Base-by-base conservation (phyloP, 1,140 invertebrate genomes). In the Trypoxylus dichotomus region DNA sequence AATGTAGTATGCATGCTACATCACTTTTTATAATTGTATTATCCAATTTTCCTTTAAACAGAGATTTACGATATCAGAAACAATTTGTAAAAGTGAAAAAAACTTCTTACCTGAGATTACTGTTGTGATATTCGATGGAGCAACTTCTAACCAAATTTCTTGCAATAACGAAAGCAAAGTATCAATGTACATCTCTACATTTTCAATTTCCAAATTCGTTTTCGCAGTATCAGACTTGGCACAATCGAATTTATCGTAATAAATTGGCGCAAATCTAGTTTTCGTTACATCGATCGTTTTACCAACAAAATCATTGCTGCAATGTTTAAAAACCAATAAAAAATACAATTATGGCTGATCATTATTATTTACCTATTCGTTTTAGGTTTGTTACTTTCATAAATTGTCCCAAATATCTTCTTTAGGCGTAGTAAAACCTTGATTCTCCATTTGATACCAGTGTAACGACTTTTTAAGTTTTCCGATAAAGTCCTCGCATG, bases 111-210 rank as follows among this genome's bases (percentile, higher is more conserved):
- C 82, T 15, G 24, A n/a, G 41, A 24, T 68, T n/a, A 71, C 83
- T 82, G 72, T 83, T 80, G 2, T 68, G 5, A 27, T 82, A 79
- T 76, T 86, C 5, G 32, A 87, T 0, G 92, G 90, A 25, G 88
- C 85, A 21, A 92, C 91, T 88, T 94, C 93, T 24, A 93, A 80
- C 93, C 93, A 94, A 76, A 90, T 92, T 83, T 93, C 93, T 84
- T 91, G 90, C 25, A 94, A 88, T 19, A 94, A 84, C n/a, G 92
- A 91, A 83, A 93, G 86, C 13, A 94, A 85, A 63, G 89, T 88
- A 78, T 90, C 86, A 19, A 92, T 85, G 83, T 93, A 91, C 54
- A 86, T 87, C 29, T 85, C 85, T 68, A 89, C 37, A 41, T 68
- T 25, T 24, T 68, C 60, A 68, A 27, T 7, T 10, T 68, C 60